Percentiles rank a stretch among this genome's conserved stretches.
These are phyloP conservation scores for Dioctria linearis DNA, from an alignment of 2,888 invertebrate species.

Conservation along the genomic window DNA sequence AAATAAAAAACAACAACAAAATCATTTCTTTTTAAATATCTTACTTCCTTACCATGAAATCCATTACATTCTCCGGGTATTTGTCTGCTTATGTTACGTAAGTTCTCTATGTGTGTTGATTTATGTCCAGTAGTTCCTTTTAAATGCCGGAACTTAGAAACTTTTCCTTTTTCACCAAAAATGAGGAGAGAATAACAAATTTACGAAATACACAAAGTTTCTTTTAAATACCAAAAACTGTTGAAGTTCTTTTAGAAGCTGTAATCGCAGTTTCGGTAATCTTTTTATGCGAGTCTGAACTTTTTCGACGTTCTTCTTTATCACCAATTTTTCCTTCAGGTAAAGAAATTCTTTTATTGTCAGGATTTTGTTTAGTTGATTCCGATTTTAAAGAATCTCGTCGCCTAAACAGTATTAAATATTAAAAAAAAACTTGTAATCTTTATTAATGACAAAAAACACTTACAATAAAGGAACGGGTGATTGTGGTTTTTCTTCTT, in stretches of 20 bases:
- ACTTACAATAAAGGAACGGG: conserved; percentile 79
- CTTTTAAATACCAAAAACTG: conserved; percentile 78
- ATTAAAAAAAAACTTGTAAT: neutral
- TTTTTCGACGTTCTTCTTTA: conserved; percentile 44
- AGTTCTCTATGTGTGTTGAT: conserved; percentile 92
- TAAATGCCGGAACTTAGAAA: conserved; percentile 93
- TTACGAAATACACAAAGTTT: conserved; percentile 60
- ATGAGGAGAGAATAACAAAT: conserved; percentile 56
- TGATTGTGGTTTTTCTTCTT: conserved; percentile 79
- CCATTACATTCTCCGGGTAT: conserved; percentile 96
- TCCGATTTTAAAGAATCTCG: conserved; percentile 77
- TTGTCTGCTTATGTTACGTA: conserved; percentile 90
- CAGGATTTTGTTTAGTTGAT: conserved; percentile 60
- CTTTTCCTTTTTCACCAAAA: conserved; percentile 75
- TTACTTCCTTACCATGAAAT: conserved; percentile 80
- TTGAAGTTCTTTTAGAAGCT: conserved; percentile 86
- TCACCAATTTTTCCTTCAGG: conserved; percentile 65
- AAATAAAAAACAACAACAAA: neutral
- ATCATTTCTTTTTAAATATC: no score
- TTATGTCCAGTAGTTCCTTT: conserved; percentile 93
- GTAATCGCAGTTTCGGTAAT: conserved; percentile 66
- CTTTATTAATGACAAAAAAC: no score
- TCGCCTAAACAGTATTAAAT: conserved; percentile 71
- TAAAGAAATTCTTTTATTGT: conserved; percentile 67
- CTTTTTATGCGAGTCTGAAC: conserved; percentile 52